phyloP scores from a whole-genome alignment of 2,888 invertebrate genomes.

The Periphyllus acericola region DNA sequence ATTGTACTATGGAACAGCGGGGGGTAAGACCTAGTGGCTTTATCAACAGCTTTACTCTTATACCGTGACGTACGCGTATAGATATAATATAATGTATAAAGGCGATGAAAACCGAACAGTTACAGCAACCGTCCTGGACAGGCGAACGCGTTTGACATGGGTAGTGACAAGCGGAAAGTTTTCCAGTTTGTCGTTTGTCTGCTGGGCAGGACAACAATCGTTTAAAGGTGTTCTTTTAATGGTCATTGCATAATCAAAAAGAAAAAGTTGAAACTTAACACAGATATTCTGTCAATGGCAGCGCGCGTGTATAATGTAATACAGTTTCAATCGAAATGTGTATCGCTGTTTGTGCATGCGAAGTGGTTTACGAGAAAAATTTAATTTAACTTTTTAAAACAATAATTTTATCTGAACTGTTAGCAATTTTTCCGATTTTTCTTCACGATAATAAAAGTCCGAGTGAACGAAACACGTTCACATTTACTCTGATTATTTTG shows the following conservation, averaged over 20 bases:
- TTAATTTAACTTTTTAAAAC: too few relatives aligned
- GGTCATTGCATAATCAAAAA: not conserved
- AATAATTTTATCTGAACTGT: too few relatives aligned
- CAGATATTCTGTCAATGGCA: not conserved
- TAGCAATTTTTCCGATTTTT: too few relatives aligned
- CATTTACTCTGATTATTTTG: too few relatives aligned
- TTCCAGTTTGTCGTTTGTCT: constrained; percentile 19
- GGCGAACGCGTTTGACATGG: constrained; percentile 12
- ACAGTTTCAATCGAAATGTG: not conserved
- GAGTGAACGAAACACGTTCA: too few relatives aligned
- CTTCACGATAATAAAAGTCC: too few relatives aligned
- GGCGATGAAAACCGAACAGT: not conserved
- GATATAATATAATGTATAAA: not conserved
- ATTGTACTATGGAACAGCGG: too few relatives aligned
- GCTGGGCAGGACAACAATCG: not conserved
- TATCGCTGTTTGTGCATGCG: too few relatives aligned
- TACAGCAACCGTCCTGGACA: not conserved
- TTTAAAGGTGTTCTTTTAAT: constrained; percentile 10
- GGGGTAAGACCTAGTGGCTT: too few relatives aligned
- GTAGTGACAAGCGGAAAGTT: constrained; percentile 35
- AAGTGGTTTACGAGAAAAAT: too few relatives aligned
- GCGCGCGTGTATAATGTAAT: not conserved
- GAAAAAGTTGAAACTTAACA: not conserved
- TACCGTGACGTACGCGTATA: not conserved
- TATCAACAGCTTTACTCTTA: not conserved